Conservation (phyloP, 1,140 invertebrate genomes). For the Pteromalus puparum region DNA sequence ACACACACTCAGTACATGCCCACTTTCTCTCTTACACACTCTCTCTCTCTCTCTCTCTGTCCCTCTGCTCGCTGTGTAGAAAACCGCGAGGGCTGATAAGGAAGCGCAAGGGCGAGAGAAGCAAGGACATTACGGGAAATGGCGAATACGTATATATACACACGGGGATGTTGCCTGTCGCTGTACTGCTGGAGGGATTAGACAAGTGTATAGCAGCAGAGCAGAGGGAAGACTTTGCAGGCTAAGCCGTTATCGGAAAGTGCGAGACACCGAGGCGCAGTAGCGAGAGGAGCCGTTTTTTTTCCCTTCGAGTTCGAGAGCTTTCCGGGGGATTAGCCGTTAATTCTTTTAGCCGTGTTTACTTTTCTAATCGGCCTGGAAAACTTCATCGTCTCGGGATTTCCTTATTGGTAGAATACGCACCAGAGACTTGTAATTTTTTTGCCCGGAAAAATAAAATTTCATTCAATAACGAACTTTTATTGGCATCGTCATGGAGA, state of each 20-base stretch:
- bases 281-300: not conserved
- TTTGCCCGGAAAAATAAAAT: too few species aligned
- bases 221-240: not conserved
- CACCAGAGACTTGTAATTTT: too few species aligned
- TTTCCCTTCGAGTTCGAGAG: not conserved
- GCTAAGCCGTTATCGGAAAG: slow-evolving; percentile 43
- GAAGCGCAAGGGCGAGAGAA: slow-evolving; percentile 1
- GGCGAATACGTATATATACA: slow-evolving; percentile 19
- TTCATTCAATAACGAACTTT: too few species aligned
- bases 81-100: slow-evolving; percentile 42
- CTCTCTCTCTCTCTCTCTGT: not conserved
- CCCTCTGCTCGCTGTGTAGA: not conserved
- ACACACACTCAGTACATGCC: not conserved
- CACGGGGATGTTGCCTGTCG: not conserved
- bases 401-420: not conserved
- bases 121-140: slow-evolving; percentile 29
- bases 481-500: slow-evolving; percentile 10
- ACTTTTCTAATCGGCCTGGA: slow-evolving; percentile 6
- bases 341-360: slow-evolving; percentile 28
- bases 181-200: slow-evolving; percentile 19
- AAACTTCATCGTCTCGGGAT: not conserved
- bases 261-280: not conserved
- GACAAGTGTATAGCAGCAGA: not conserved
- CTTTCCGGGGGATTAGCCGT: slow-evolving; percentile 14
- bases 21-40: not conserved